These are phyloP conservation scores for Adelognathus sp. DNA, from an alignment of 2,888 invertebrate species.

Conservation along the genomic window DNA sequence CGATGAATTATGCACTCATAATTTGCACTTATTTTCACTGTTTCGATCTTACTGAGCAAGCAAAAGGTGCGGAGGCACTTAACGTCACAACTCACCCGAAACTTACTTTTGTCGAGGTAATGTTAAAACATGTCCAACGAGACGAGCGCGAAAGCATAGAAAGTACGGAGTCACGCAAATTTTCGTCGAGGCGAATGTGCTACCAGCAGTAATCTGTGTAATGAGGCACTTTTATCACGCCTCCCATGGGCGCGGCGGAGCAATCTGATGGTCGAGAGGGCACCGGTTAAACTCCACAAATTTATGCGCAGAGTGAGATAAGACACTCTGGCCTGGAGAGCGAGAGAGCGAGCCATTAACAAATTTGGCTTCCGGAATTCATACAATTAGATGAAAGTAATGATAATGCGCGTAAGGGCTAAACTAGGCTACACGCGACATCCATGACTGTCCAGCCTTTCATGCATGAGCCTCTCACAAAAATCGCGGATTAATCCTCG, in stretches of 20 bases:
- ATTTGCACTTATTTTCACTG: too few species aligned
- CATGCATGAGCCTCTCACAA: not conserved
- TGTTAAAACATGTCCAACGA: conserved; percentile 4
- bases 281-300: conserved; percentile 7
- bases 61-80: too few species aligned
- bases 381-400: not conserved
- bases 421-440: not conserved
- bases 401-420: not conserved
- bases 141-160: not conserved
- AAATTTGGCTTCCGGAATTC: conserved; percentile 6
- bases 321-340: not conserved
- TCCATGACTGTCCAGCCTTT: not conserved
- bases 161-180: not conserved
- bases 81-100: not conserved
- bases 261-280: not conserved
- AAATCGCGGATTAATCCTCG: not conserved
- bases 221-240: conserved; percentile 34
- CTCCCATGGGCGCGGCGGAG: conserved; percentile 9
- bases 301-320: conserved; percentile 20
- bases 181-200: not conserved
- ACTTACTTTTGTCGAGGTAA: not conserved
- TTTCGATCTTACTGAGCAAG: too few species aligned
- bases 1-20: too few species aligned
- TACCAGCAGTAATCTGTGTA: conserved; percentile 20
- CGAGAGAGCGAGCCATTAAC: not conserved